Base-by-base conservation (phyloP, 2,797 vertebrate genomes). In the Helicolenus hilgendorfi region DNA sequence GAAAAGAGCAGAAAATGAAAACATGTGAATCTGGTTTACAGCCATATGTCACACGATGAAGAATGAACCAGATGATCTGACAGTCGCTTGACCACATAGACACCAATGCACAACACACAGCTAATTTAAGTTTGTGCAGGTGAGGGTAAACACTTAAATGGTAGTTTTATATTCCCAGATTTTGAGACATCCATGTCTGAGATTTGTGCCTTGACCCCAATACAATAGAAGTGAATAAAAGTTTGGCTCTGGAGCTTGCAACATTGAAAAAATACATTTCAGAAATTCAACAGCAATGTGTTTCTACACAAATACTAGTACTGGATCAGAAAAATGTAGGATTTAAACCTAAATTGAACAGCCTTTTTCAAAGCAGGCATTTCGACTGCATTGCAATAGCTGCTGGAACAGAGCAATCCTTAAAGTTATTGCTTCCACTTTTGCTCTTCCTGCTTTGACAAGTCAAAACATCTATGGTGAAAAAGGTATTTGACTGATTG, bases 1-100 rank as follows among this genome's bases (percentile, higher is more conserved):
- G 33, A 78, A 62, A 45, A 72, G 64, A 79, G 64, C 22, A n/a
- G 22, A 64, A 59, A n/a, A 58, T 62, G 18, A 55, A 81, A 70
- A 67, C 2, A 70, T 73, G 27, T 33, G 65, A 20, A 55, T 77
- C 8, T 75, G 59, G 41, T 85, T 62, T 58, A 36, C 14, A 77
- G 67, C 41, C 72, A n/a, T 85, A 45, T 70, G 77, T 62, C 67
- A 77, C 56, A 72, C 3, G 31, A 64, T 45, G 18, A 58, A 7
- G 74, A 59, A 27, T 45, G 20, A 75, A 31, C 27, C 59, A 55
- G 41, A 82, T 4, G 10, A 45, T 68, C 31, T 15, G 38, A 72
- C 82, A 27, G 53, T 60, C 11, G 18, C 36, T 69, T 65, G 4
- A 53, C 76, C 15, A 20, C 29, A 35, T 56, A 60, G 11, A 68